These are phyloP conservation scores for Lepidochrysops patricia DNA, from an alignment of 2,888 invertebrate genomes.

Conservation along the genomic window DNA sequence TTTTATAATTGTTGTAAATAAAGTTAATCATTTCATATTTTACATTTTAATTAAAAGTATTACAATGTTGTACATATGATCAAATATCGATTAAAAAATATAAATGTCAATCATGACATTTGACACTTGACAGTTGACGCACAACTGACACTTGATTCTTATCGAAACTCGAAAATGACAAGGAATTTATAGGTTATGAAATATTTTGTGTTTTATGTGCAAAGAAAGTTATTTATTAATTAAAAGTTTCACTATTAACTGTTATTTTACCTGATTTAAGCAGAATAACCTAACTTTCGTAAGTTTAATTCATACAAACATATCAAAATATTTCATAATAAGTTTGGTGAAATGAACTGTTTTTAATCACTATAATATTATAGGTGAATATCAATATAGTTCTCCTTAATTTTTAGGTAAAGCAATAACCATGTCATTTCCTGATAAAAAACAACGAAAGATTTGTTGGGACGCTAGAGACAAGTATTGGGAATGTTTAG, in stretches of 20 bases:
- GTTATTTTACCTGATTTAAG: background rate
- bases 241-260: background rate
- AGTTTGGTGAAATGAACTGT: constrained; percentile 11
- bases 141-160: background rate
- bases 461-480: constrained; percentile 91
- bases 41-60: no score
- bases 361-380: constrained; percentile 15
- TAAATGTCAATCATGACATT: background rate
- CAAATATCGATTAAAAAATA: no score
- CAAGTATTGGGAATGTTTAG: constrained; percentile 92
- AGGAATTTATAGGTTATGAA: background rate
- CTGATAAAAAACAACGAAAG: constrained; percentile 84
- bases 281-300: background rate
- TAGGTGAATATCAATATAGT: constrained; percentile 15
- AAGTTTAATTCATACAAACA: background rate
- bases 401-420: constrained; percentile 51
- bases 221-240: constrained; percentile 1
- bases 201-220: constrained; percentile 21
- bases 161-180: background rate
- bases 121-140: background rate
- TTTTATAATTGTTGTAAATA: no score
- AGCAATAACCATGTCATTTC: constrained; percentile 81
- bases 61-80: no score
- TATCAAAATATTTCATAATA: background rate
- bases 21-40: no score